These are phyloP conservation scores for Caenorhabditis sinica DNA, from an alignment of 2,888 invertebrate species.

Conservation along the genomic window DNA sequence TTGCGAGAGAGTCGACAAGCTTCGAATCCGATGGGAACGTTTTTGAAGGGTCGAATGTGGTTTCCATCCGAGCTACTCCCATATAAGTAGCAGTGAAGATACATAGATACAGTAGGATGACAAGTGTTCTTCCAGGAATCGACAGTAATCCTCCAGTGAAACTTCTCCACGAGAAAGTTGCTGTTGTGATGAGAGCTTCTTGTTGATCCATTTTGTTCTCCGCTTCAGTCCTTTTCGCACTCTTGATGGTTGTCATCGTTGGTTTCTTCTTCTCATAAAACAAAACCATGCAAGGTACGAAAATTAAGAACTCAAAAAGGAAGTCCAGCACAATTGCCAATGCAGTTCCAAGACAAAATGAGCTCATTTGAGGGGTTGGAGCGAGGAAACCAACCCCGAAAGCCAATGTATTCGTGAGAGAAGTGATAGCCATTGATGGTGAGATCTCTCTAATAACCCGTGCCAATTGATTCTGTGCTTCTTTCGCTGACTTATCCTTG, in stretches of 20 bases:
- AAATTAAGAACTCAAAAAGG: conserved; percentile 79
- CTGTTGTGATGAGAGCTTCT: background rate
- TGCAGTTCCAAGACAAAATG: conserved; percentile 81
- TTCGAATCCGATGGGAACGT: conserved; percentile 80
- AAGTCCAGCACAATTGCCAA: conserved; percentile 80
- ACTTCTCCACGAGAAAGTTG: conserved; percentile 44
- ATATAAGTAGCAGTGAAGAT: conserved; percentile 70
- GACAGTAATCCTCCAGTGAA: conserved; percentile 68
- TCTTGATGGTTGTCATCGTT: background rate
- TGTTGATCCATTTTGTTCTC: conserved; percentile 10
- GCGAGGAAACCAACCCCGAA: conserved; percentile 75
- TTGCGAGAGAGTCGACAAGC: conserved; percentile 71
- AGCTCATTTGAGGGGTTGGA: conserved; percentile 76
- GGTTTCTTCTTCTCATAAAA: conserved; percentile 67
- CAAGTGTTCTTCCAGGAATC: conserved; percentile 62
- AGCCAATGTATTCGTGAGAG: conserved; percentile 74
- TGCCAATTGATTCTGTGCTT: conserved; percentile 57
- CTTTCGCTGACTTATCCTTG: conserved; percentile 39
- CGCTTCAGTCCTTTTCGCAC: background rate
- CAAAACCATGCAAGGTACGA: conserved; percentile 74
- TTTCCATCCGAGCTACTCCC: conserved; percentile 73
- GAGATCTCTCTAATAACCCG: conserved; percentile 71
- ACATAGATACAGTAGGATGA: conserved; percentile 67
- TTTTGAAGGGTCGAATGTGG: conserved; percentile 80
- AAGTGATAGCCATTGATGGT: conserved; percentile 76